These are phyloP conservation scores for Sycophaga agraensis DNA, from an alignment of 1,140 invertebrate species.

Conservation along the genomic window DNA sequence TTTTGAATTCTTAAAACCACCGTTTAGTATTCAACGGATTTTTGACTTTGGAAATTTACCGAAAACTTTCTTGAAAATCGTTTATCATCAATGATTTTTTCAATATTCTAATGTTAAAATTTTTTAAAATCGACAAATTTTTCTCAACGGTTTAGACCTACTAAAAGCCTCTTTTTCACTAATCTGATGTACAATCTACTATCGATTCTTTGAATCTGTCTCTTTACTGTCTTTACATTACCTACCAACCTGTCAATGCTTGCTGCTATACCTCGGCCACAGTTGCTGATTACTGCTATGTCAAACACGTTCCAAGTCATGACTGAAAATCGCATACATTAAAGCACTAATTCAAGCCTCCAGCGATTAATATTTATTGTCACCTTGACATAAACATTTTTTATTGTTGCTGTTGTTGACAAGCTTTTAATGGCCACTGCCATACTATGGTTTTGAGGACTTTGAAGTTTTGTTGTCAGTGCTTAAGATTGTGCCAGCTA, in stretches of 20 bases:
- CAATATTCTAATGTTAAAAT: no score
- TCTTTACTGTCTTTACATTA: slow-evolving; percentile 33
- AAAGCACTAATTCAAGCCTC: slow-evolving; percentile 40
- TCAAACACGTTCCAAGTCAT: slow-evolving; percentile 45
- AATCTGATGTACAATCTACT: slow-evolving; percentile 35
- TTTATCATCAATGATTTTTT: not conserved
- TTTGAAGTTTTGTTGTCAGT: slow-evolving; percentile 12
- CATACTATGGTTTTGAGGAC: slow-evolving; percentile 16
- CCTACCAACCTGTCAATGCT: slow-evolving; percentile 54
- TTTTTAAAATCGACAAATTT: not conserved
- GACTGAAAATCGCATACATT: slow-evolving; percentile 47
- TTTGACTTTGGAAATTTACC: not conserved
- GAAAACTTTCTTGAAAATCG: not conserved
- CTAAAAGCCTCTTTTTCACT: slow-evolving; percentile 39
- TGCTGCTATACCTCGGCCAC: slow-evolving; percentile 57
- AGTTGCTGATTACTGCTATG: slow-evolving; percentile 52
- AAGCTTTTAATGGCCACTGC: slow-evolving; percentile 13
- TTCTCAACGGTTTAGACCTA: slow-evolving; percentile 31
- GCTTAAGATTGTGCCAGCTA: no score
- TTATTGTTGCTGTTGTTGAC: not conserved
- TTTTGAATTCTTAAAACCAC: not conserved
- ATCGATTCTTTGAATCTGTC: slow-evolving; percentile 39
- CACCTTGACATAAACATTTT: not conserved
- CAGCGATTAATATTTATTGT: slow-evolving; percentile 27
- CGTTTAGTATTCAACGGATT: not conserved